Base-by-base conservation (phyloP, 1,140 invertebrate genomes). In the Achatina immaculata region DNA sequence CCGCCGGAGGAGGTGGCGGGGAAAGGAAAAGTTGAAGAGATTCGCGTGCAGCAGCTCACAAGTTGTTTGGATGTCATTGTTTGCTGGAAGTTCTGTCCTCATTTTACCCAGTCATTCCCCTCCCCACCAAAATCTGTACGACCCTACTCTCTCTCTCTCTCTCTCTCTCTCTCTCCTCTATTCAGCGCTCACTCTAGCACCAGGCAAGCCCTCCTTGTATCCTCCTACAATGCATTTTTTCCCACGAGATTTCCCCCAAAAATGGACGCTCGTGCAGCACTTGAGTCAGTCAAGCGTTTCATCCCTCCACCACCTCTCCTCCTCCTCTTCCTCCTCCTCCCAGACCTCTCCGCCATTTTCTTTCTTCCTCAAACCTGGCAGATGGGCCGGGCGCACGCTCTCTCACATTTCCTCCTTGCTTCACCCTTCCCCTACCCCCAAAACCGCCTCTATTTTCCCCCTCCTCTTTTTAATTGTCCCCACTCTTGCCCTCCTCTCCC, bases 331-430 rank as follows among this genome's bases (percentile, higher is more conserved):
- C 69, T 31, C 38, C 74, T 43, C 42, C 31, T 24, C 24, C 19
- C 28, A 34, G 16, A 21, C 55, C 58, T 16, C 48, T 43, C 51
- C 43, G 14, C 72, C 36, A 34, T 45, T 4, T 42, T 7, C 68
- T 45, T 71, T 42, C 38, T 42, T 45, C 24, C 68, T 24, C 68
- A 45, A 24, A 4, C 9, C 36, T 71, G 72, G 72, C 72, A 74
- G 72, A 74, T 74, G 72, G 48, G 72, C 45, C 19, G 24, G 36
- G 45, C 36, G 68, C 68, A 51, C 31, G 72, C 43, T n/a, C 31
- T 6, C 48, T 42, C n/a, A 36, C 28, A 21, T 3, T 24, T 2
- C 73, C 36, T 16, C 11, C 1, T 45, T 14, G 4, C 14, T 14
- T 21, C 51, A 31, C 21, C 51, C 74, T 6, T 55, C n/a, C 28